Base-by-base conservation (phyloP, 2,113 vertebrate species). In the Poeciliopsis occidentalis region DNA sequence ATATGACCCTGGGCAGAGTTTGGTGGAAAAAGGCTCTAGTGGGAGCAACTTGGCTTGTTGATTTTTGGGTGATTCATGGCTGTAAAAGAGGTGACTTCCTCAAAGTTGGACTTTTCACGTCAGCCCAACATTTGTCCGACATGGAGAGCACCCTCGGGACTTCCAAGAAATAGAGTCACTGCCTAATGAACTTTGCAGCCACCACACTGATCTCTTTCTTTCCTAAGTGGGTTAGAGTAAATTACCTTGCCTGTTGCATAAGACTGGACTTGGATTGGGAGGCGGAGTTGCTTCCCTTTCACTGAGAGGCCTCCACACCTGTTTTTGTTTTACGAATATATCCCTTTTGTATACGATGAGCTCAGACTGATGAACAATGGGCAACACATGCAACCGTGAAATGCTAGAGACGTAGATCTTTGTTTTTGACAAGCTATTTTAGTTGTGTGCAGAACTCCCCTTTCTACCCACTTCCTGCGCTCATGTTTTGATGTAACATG, bases 381-480 rank as follows among this genome's bases (percentile, higher is more conserved):
- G 81, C 41, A 76, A 72, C 22, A 30, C 68, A 31, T 71, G 63
- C 30, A 67, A 65, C 64, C 44, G 31, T 63, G 74, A 68, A 62
- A 62, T 61, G 54, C 41, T 3, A 67, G 54, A 78, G 26, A 26
- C 64, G 57, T 30, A 34, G 57, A 78, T 77, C 57, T 60, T 47
- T 2, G 7, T 76, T 75, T 88, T 31, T 68, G 75, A 69, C 30
- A 4, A 62, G 75, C 69, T 85, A 89, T 89, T 87, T 87, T 69
- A 78, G 75, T 44, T 67, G 34, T 17, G 31, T 4, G 61, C 68
- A 86, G 62, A 92, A 90, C 76, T 91, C 87, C 91, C 89, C 85
- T 84, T 74, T 82, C 51, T 81, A 69, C 80, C 91, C 75, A 86
- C 90, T 91, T 92, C 90, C 90, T 90, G 75, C 72, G 41, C 27